phyloP scores from a whole-genome alignment of 2,888 invertebrate species.

The Ochropleura plecta region DNA sequence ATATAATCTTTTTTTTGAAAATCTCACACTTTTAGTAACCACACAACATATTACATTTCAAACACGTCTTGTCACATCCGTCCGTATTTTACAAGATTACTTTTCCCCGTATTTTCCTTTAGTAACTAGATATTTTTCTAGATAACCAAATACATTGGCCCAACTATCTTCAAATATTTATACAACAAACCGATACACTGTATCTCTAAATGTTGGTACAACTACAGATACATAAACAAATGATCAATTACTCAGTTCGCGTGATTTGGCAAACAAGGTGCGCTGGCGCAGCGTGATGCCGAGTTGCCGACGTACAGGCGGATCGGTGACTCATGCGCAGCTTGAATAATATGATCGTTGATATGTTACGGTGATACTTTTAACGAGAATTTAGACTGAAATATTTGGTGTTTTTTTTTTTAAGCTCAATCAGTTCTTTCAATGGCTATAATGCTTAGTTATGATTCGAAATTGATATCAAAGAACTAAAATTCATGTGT shows the following conservation, averaged over 20 bases:
- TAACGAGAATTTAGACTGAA: constrained; percentile 7
- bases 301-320: constrained; percentile 31
- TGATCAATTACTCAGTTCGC: constrained; percentile 69
- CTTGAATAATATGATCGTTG: constrained; percentile 44
- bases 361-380: constrained; percentile 16
- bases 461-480: not conserved
- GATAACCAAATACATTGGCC: constrained; percentile 14
- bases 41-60: too few species aligned
- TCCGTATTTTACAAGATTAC: too few species aligned
- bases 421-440: not conserved
- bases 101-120: too few species aligned
- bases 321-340: constrained; percentile 58
- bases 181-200: constrained; percentile 21
- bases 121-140: constrained; percentile 27
- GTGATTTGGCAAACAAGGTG: constrained; percentile 73
- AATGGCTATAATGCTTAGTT: not conserved
- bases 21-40: too few species aligned
- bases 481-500: not conserved
- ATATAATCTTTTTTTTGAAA: too few species aligned
- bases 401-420: not conserved
- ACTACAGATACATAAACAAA: constrained; percentile 62
- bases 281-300: constrained; percentile 56
- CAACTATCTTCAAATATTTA: constrained; percentile 39
- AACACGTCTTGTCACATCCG: too few species aligned
- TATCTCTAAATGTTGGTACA: constrained; percentile 56